phyloP scores from a whole-genome alignment of 2,113 vertebrate genomes.

The Cephalopterus ornatus region DNA sequence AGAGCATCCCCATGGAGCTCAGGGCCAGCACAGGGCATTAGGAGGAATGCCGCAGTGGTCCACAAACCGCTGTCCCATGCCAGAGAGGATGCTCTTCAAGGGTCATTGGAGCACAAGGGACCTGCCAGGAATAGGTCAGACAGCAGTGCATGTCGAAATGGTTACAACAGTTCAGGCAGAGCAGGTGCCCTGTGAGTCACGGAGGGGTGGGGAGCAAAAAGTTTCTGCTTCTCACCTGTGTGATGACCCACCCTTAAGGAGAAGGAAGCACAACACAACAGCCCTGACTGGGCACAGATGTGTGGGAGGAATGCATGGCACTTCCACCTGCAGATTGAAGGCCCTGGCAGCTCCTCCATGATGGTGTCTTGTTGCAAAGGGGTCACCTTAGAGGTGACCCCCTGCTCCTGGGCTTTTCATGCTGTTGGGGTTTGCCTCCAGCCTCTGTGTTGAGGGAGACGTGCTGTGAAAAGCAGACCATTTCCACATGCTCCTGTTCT shows the following conservation, averaged over 20 bases:
- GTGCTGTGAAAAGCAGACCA: background rate
- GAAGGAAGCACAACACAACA: fast-evolving
- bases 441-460: background rate
- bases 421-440: background rate
- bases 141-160: fast-evolving
- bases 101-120: background rate
- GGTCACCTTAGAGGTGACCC: background rate
- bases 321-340: background rate
- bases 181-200: background rate
- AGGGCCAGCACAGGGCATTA: background rate
- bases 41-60: fast-evolving
- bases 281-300: background rate
- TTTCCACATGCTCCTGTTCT: background rate
- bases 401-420: background rate
- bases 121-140: background rate
- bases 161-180: background rate
- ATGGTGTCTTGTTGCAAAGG: background rate
- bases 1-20: background rate
- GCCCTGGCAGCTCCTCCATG: background rate
- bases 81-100: background rate
- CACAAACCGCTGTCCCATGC: fast-evolving
- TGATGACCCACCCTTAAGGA: background rate
- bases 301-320: background rate
- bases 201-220: background rate
- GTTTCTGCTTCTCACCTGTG: background rate